phyloP scores from a whole-genome alignment of 2,113 vertebrate genomes.

The Opisthocomus hoazin region DNA sequence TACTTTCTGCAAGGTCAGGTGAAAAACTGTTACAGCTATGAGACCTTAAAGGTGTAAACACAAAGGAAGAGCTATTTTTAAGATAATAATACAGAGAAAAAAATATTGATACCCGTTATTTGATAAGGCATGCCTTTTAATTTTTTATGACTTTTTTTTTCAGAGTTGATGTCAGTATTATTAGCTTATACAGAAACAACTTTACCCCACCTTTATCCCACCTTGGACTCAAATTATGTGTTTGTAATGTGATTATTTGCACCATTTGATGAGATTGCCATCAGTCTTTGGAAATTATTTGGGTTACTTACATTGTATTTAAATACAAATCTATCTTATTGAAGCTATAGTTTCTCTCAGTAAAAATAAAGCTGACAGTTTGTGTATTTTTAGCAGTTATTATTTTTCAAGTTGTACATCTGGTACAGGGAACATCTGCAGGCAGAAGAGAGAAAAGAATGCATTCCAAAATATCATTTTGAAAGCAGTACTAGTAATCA shows the following conservation, averaged over 20 bases:
- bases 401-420: conserved; percentile 31
- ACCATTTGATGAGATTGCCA: background rate
- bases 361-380: background rate
- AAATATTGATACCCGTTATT: background rate
- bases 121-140: background rate
- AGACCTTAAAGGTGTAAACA: background rate
- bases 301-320: background rate
- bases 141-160: background rate
- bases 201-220: background rate
- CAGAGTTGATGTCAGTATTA: background rate
- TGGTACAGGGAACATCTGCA: conserved; percentile 6
- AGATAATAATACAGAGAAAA: background rate
- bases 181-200: background rate
- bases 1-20: conserved; percentile 5
- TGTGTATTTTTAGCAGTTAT: conserved; percentile 20
- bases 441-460: background rate
- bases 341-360: background rate
- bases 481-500: background rate
- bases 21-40: background rate
- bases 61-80: background rate
- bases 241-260: background rate
- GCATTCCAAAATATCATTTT: background rate
- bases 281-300: background rate
- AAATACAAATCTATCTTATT: background rate
- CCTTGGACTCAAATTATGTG: background rate